Percentiles rank a stretch among this genome's conserved stretches.
Conservation (phyloP, 2,888 invertebrate species). For the Stictocephala bisonia region DNA sequence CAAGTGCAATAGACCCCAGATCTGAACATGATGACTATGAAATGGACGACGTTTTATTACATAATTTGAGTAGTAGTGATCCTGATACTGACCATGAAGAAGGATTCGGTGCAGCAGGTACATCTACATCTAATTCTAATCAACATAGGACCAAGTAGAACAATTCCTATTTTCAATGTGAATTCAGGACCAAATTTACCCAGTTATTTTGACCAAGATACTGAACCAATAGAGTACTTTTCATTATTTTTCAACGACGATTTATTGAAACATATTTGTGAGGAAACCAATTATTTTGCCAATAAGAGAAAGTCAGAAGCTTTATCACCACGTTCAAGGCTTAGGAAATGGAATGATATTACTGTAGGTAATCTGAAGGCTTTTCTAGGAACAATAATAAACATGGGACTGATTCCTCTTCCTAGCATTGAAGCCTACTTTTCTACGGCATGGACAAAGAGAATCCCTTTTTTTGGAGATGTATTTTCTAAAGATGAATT, state of each 20-base stretch:
- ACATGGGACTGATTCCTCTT: neutral
- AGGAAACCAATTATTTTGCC: neutral
- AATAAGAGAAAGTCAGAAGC: neutral
- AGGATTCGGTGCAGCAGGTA: too few relatives aligned
- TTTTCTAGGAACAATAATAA: neutral
- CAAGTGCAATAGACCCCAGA: too few relatives aligned
- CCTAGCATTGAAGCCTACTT: neutral
- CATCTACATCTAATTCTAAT: too few relatives aligned
- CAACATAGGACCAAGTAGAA: too few relatives aligned
- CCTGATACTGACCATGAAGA: too few relatives aligned
- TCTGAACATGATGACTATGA: too few relatives aligned
- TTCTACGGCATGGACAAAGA: neutral
- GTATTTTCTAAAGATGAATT: constrained; percentile 12
- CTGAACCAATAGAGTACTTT: constrained; percentile 7
- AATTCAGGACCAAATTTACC: too few relatives aligned
- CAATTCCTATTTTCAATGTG: too few relatives aligned
- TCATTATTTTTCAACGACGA: neutral
- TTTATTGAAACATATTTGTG: neutral
- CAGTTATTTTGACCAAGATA: neutral
- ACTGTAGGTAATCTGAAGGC: neutral
- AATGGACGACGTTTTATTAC: too few relatives aligned
- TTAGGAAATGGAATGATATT: neutral
- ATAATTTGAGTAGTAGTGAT: too few relatives aligned
- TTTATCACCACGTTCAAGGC: neutral
- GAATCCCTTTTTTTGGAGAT: constrained; percentile 17